Evolutionary conservation across 53 echinoderm and acorn worm species (phyloP).

Genomic region (Stichopus horrens): DNA sequence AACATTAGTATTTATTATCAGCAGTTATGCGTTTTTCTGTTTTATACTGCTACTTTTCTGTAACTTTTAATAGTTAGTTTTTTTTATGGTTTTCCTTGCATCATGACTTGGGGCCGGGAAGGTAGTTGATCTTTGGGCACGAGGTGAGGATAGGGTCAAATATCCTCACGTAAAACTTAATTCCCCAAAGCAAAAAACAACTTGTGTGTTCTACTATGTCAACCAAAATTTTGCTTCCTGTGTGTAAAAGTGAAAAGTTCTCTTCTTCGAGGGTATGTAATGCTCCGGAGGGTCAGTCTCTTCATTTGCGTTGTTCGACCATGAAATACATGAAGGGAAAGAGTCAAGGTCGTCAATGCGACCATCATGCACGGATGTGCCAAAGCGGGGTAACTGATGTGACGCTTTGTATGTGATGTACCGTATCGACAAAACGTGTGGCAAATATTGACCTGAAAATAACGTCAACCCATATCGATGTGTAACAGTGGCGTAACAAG

Average conservation of each 20-base stretch:
- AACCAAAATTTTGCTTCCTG: background rate
- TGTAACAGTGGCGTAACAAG: too few relatives aligned
- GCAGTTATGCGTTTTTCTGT: background rate
- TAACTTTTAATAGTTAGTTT: background rate
- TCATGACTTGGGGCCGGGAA: background rate
- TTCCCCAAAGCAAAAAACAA: conserved; percentile 15
- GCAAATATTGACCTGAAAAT: too few relatives aligned
- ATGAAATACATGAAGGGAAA: too few relatives aligned
- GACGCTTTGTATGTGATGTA: too few relatives aligned
- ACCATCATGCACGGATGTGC: too few relatives aligned
- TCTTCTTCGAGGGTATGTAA: too few relatives aligned
- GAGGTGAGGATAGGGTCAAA: conserved; percentile 16
- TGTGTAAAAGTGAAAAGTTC: background rate
- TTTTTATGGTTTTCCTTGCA: background rate
- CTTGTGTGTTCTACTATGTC: conserved; percentile 38
- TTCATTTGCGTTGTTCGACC: too few relatives aligned
- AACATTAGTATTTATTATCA: background rate
- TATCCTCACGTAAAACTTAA: conserved; percentile 20
- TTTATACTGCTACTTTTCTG: background rate
- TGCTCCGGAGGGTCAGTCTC: too few relatives aligned
- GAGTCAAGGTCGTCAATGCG: too few relatives aligned
- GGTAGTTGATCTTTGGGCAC: background rate
- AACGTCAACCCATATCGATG: too few relatives aligned
- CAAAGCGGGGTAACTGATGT: too few relatives aligned
- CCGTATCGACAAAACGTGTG: too few relatives aligned